Evolutionary conservation across 2,113 vertebrate species (phyloP).

Genomic region (Cettia cetti): DNA sequence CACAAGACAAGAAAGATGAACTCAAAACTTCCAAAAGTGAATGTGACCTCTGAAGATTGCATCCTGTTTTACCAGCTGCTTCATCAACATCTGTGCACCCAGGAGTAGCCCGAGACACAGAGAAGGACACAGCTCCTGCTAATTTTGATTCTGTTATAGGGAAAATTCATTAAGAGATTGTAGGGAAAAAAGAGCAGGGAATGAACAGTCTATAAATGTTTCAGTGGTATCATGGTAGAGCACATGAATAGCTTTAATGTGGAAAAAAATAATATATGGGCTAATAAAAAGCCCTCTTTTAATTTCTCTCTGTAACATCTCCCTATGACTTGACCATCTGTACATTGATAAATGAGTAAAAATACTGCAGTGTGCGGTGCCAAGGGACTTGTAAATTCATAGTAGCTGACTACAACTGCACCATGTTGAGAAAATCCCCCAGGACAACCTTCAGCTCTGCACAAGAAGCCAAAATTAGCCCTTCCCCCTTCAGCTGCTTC

Average conservation of each 20-base stretch:
- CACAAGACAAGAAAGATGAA: neutral
- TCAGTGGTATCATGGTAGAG: neutral
- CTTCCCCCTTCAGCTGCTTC: neutral
- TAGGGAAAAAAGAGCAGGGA: neutral
- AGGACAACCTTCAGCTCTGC: neutral
- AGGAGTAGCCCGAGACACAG: neutral
- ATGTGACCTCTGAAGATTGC: neutral
- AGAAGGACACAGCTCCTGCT: neutral
- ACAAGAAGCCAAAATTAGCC: neutral
- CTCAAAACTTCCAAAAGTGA: neutral
- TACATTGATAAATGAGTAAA: neutral
- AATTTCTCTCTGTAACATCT: neutral
- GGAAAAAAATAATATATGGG: neutral
- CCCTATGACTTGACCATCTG: neutral
- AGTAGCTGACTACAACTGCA: neutral
- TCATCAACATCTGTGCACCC: neutral
- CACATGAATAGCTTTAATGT: neutral
- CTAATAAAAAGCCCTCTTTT: neutral
- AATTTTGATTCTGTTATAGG: neutral
- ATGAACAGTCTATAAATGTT: neutral
- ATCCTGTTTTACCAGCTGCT: neutral
- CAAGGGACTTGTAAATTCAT: neutral
- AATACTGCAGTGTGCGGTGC: neutral
- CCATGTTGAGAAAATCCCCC: neutral
- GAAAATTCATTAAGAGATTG: neutral